phyloP scores from a whole-genome alignment of 2,888 invertebrate genomes.

The Ceriagrion tenellum region DNA sequence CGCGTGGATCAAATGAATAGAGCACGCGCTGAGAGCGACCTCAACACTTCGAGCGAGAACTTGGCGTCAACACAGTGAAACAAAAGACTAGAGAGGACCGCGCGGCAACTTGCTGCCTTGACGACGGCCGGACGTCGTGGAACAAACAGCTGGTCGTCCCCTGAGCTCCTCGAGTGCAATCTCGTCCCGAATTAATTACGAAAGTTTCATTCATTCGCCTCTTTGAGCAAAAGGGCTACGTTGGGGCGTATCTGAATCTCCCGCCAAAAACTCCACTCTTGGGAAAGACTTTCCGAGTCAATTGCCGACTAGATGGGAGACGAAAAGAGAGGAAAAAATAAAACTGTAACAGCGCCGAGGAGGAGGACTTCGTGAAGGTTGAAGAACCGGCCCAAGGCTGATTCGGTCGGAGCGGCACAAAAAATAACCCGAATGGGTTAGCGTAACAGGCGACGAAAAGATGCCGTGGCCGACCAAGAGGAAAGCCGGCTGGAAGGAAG shows the following conservation, averaged over 20 bases:
- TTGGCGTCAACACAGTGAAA: background rate
- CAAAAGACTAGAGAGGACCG: background rate
- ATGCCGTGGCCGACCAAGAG: background rate
- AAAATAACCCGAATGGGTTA: constrained; percentile 12
- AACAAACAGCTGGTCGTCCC: background rate
- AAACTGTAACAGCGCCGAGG: background rate
- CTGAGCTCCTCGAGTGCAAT: background rate
- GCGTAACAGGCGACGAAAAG: background rate
- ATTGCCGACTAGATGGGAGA: background rate
- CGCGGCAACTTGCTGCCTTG: background rate
- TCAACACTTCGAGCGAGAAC: background rate
- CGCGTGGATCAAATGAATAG: background rate
- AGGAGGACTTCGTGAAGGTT: background rate
- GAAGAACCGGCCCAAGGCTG: constrained; percentile 19
- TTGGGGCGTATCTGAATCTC: background rate
- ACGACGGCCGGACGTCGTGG: background rate
- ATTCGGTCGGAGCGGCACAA: background rate
- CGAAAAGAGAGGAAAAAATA: background rate
- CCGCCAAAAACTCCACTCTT: background rate
- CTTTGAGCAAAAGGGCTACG: no score
- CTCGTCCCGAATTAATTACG: no score
- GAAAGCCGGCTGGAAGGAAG: background rate
- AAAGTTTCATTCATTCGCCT: no score
- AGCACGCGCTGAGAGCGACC: background rate
- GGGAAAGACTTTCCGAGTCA: background rate